These are phyloP conservation scores for Cecropterus lyciades DNA, from an alignment of 1,140 invertebrate species.

Conservation along the genomic window DNA sequence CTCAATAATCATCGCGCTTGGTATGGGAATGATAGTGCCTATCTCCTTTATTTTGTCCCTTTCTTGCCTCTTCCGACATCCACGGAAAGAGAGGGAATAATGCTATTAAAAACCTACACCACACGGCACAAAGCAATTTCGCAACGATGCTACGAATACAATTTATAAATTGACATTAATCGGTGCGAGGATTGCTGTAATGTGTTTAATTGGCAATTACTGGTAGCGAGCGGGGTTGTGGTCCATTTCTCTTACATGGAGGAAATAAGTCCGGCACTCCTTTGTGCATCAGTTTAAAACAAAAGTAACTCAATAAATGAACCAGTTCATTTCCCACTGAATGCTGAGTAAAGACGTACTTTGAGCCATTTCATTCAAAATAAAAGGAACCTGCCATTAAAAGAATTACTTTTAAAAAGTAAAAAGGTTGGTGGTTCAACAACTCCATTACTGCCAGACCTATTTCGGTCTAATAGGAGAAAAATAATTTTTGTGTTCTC, in stretches of 20 bases:
- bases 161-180: constrained; percentile 32
- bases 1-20: too few species aligned
- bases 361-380: not conserved
- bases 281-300: constrained; percentile 10
- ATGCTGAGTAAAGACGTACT: not conserved
- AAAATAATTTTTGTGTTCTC: too few species aligned
- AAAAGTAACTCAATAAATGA: not conserved
- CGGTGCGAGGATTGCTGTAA: constrained; percentile 20
- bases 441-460: too few species aligned
- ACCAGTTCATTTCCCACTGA: constrained; percentile 3
- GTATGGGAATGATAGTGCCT: too few species aligned
- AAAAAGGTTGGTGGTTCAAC: too few species aligned
- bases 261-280: constrained; percentile 19
- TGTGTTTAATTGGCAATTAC: constrained; percentile 34
- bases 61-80: too few species aligned
- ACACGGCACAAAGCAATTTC: too few species aligned
- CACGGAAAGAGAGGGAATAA: too few species aligned
- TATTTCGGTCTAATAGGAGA: too few species aligned
- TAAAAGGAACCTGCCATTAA: not conserved
- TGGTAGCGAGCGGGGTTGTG: constrained; percentile 11
- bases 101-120: not conserved
- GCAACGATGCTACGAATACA: not conserved
- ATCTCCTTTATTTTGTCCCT: too few species aligned
- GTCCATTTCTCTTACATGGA: constrained; percentile 16
- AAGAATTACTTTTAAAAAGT: not conserved